These are phyloP conservation scores for Lasioglossum marginatum DNA, from an alignment of 2,888 invertebrate species.

Conservation along the genomic window DNA sequence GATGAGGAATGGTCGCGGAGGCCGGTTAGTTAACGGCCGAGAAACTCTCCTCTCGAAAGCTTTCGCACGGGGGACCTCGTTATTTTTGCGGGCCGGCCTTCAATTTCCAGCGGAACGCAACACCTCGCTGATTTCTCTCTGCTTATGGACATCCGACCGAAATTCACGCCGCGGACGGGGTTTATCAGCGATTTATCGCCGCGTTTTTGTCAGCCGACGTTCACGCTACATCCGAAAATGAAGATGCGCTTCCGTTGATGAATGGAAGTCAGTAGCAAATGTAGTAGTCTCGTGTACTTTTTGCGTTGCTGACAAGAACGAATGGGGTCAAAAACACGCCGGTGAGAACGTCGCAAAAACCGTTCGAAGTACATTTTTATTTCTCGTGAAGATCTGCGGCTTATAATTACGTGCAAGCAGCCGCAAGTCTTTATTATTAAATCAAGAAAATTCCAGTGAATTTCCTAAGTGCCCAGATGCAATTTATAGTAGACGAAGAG, in stretches of 20 bases:
- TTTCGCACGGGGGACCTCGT: slow-evolving; percentile 27
- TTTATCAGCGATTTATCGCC: background rate
- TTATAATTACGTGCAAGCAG: background rate
- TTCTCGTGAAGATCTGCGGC: background rate
- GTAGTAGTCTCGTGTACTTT: background rate
- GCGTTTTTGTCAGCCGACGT: background rate
- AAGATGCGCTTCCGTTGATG: background rate
- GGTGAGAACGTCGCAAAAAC: background rate
- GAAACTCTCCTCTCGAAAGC: slow-evolving; percentile 30
- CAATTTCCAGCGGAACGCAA: slow-evolving; percentile 28
- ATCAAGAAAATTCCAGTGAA: background rate
- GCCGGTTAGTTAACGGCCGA: slow-evolving; percentile 53
- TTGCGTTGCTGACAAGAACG: background rate
- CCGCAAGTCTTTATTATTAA: background rate
- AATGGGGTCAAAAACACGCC: background rate
- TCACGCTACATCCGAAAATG: background rate
- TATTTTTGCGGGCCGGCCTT: slow-evolving; percentile 46
- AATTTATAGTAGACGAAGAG: background rate
- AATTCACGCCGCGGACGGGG: background rate
- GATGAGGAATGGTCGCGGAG: slow-evolving; percentile 49
- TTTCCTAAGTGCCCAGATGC: background rate
- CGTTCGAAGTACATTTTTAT: background rate
- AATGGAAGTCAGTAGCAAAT: background rate
- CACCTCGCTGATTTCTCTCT: background rate
- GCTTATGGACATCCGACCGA: background rate